Evolutionary conservation across 2,797 vertebrate species (phyloP), one percentile per base, ranked within the genome.

Genomic region (Brachyalestes nurse): DNA sequence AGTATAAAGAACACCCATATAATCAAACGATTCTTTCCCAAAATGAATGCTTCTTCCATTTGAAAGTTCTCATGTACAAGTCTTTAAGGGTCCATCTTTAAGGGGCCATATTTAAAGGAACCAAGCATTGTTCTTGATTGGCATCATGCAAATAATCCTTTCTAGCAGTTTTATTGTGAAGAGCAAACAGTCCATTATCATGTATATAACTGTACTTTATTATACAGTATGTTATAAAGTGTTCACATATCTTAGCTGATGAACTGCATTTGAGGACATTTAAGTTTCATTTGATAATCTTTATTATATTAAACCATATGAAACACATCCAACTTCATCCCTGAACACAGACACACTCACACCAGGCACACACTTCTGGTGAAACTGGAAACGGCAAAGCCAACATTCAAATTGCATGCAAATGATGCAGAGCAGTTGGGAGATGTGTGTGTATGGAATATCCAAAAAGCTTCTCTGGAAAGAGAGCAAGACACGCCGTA

Each of bases 381-480:
- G 55, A 81, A 55, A 81, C 79, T 67, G 65, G 72, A 42, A n/a
- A 21, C 17, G 72, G 28, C 60, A 55, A 42, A 42, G 65, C 78
- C 80, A 77, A 77, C 25, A 87, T 83, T 77, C 73, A 85, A 85
- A 87, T 78, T 40, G 38, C 34, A 80, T 67, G 77, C 74, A 85
- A 87, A 87, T 82, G 70, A 71, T 51, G 73, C 55, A 51, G 40
- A 67, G 62, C 58, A 62, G 73, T 80, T 72, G 67, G 71, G 72
- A 75, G 80, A 70, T 58, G 57, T 82, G 66, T 65, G 72, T 72
- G 40, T 47, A 55, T 77, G 69, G 74, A 82, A 82, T 79, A 67
- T 77, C 76, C 85, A 89, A 88, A 88, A 87, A 88, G 82, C 75
- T 67, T 80, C 55, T 67, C 75, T 70, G 25, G 45, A 81, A n/a